Percentiles rank a stretch among this genome's conserved stretches.
Evolutionary conservation across 2,113 vertebrate genomes (phyloP).

Genomic region (Marmota flaviventris): DNA sequence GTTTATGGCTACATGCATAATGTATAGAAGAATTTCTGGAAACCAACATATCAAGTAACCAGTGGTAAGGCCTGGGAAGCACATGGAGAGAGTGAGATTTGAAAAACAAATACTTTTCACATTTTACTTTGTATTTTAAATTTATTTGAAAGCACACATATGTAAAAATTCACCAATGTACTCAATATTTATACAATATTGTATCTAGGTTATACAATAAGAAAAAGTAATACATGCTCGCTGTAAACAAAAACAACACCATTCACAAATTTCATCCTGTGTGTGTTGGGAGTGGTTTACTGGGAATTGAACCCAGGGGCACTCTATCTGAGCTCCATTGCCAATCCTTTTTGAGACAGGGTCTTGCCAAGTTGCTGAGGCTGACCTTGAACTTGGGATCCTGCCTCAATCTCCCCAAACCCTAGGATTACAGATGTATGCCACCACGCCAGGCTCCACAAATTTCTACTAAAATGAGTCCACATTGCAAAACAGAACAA

Average conservation of each 20-base stretch:
- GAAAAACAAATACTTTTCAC: constrained; percentile 53
- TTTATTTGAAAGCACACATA: neutral
- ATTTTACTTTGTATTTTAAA: constrained; percentile 34
- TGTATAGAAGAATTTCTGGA: neutral
- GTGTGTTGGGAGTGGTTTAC: neutral
- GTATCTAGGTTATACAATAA: neutral
- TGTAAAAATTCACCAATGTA: neutral
- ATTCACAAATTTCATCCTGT: neutral
- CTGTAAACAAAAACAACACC: neutral
- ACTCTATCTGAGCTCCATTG: too few species aligned
- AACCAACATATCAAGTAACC: constrained; percentile 13
- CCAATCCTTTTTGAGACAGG: too few species aligned
- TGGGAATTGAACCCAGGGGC: too few species aligned
- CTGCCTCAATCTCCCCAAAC: too few species aligned
- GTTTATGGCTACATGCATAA: neutral
- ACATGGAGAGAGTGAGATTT: neutral
- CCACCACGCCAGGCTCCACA: neutral
- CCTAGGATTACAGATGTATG: too few species aligned
- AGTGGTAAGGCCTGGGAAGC: neutral
- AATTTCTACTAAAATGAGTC: neutral
- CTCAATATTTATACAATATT: neutral
- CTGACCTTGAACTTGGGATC: too few species aligned
- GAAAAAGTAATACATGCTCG: neutral
- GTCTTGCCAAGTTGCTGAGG: too few species aligned
- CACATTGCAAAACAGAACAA: neutral